phyloP scores from a whole-genome alignment of 2,797 vertebrate genomes.

The Fistularia commersonii region DNA sequence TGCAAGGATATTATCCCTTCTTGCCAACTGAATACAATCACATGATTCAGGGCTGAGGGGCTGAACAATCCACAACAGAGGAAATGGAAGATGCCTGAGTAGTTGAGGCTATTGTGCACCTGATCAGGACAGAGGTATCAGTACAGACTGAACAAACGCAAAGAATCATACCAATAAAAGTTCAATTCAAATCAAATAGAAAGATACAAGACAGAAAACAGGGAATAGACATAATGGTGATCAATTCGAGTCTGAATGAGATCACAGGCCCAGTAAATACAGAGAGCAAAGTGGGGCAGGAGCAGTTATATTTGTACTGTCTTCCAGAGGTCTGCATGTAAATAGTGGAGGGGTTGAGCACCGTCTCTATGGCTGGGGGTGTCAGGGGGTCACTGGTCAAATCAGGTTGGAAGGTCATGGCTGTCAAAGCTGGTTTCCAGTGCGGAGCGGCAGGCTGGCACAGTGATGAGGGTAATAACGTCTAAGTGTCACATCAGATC shows the following conservation, averaged over 20 bases:
- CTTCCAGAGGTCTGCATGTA: constrained; percentile 66
- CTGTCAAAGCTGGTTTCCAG: constrained; percentile 69
- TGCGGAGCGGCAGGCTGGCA: constrained; percentile 64
- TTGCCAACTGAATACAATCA: constrained; percentile 62
- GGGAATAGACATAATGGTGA: constrained; percentile 23
- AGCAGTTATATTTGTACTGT: constrained; percentile 44
- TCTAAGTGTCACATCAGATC: constrained; percentile 67
- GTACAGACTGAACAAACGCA: constrained; percentile 52
- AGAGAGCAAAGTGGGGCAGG: constrained; percentile 38
- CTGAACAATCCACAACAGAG: constrained; percentile 68
- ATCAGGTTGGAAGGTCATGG: constrained; percentile 63
- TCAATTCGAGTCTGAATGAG: constrained; percentile 22
- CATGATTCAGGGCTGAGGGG: constrained; percentile 55
- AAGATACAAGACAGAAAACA: constrained; percentile 35
- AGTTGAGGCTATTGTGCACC: constrained; percentile 64
- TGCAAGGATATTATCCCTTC: constrained; percentile 34
- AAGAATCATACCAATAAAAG: constrained; percentile 43
- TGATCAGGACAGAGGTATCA: constrained; percentile 64
- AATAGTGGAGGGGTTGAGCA: constrained; percentile 61
- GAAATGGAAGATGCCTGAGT: constrained; percentile 70
- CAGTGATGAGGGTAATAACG: constrained; percentile 68
- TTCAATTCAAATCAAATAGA: constrained; percentile 48
- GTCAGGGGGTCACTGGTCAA: constrained; percentile 41
- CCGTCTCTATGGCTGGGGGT: constrained; percentile 62
- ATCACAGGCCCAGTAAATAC: constrained; percentile 18